Evolutionary conservation across 1,140 invertebrate species (phyloP), one percentile per base, ranked within the genome.

Genomic region (Globodera rostochiensis): DNA sequence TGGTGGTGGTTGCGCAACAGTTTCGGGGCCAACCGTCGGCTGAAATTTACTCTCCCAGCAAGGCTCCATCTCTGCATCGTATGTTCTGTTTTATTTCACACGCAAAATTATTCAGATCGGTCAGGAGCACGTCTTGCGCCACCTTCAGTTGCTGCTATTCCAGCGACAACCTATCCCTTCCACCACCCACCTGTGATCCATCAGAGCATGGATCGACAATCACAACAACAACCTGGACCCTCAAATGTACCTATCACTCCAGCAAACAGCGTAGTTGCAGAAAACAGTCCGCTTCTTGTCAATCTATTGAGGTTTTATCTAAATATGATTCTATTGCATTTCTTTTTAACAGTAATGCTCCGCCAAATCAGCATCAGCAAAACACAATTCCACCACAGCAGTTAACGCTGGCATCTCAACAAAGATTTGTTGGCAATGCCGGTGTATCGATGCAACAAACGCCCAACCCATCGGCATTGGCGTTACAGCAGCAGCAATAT

Each of bases 211-310:
- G 69, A 71, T 19, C 57, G 64, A 13, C 74, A 49, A 53, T 45
- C 36, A n/a, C 57, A 74, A 67, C 50, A 67, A 60, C 47, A 78
- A 9, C 25, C 77, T 11, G 70, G 66, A 15, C 77, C 49, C 50
- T 78, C 77, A 70, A 69, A 11, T n/a, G 64, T 64, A 64, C 49
- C 77, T 64, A 36, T 64, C 77, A 46, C 64, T 0, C 21, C 49
- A 67, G n/a, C 15, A 67, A 79, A n/a, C 7, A 71, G 49, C 67
- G 57, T 19, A 36, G 46, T 47, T 57, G 50, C 49, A n/a, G 74
- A 82, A 47, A 74, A 82, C 36, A 82, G 66, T 66, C 82, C 82
- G 45, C 53, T 83, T 21, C 82, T 83, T 46, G 70, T 82, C 50
- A 83, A 83, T 50, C 21, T 83, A 69, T 60, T 83, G n/a, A 83